Evolutionary conservation across 2,797 vertebrate genomes (phyloP).

Genomic region (Anabas testudineus): DNA sequence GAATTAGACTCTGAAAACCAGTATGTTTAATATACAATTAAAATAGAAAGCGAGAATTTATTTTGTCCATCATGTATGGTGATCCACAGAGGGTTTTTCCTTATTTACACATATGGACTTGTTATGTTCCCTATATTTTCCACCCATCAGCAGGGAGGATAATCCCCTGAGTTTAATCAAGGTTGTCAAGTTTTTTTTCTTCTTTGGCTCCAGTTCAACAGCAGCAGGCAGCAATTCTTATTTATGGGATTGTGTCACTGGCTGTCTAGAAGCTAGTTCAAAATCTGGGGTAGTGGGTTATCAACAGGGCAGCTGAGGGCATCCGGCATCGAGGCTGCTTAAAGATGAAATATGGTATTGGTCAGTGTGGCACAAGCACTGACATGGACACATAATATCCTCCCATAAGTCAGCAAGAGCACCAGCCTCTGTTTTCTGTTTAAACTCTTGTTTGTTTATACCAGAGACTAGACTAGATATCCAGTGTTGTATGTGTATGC

Average conservation of each 20-base stretch:
- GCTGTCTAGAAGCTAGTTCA: slow-evolving; percentile 59
- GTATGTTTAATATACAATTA: neutral
- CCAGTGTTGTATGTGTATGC: neutral
- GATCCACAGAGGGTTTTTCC: neutral
- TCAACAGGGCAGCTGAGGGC: slow-evolving; percentile 57
- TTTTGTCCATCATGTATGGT: neutral
- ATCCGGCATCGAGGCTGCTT: slow-evolving; percentile 44
- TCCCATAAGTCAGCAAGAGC: slow-evolving; percentile 36
- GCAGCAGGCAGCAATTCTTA: slow-evolving; percentile 69
- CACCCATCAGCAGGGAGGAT: slow-evolving; percentile 48
- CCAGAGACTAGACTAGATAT: slow-evolving; percentile 14
- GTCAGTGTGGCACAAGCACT: slow-evolving; percentile 23
- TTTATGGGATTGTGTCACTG: slow-evolving; percentile 77
- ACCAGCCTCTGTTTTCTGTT: slow-evolving; percentile 55
- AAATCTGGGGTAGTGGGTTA: slow-evolving; percentile 78
- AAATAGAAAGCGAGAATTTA: neutral
- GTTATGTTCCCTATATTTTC: slow-evolving; percentile 22
- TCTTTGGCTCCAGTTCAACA: slow-evolving; percentile 59
- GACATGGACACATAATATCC: slow-evolving; percentile 21
- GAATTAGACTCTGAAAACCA: slow-evolving; percentile 20
- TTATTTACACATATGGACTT: neutral
- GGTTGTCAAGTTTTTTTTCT: slow-evolving; percentile 63
- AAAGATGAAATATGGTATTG: slow-evolving; percentile 57
- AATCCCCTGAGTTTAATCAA: slow-evolving; percentile 77
- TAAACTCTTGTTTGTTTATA: slow-evolving; percentile 25